These are phyloP conservation scores for Dione vanillae DNA, from an alignment of 2,888 invertebrate species.

Conservation along the genomic window DNA sequence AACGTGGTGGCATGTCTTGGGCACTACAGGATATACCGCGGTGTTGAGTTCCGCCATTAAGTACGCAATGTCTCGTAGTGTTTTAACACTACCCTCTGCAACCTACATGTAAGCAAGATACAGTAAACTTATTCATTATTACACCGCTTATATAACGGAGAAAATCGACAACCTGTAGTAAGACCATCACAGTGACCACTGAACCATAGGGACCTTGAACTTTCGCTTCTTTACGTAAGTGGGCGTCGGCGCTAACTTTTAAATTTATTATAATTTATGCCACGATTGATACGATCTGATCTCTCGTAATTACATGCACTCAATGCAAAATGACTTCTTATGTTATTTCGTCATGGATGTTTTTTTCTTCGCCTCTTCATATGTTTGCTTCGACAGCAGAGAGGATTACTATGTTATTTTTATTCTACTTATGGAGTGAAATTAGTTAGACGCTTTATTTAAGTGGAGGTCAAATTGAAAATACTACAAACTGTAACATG, in stretches of 20 bases:
- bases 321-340: constrained; percentile 8
- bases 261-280: constrained; percentile 18
- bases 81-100: too few species aligned
- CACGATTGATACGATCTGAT: constrained; percentile 15
- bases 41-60: too few species aligned
- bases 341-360: neutral
- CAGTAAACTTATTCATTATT: neutral
- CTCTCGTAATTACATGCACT: constrained; percentile 1
- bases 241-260: constrained; percentile 21
- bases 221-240: constrained; percentile 48
- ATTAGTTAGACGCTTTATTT: too few species aligned
- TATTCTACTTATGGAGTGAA: too few species aligned
- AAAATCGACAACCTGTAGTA: neutral
- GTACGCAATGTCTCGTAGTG: too few species aligned
- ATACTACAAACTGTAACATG: too few species aligned
- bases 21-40: too few species aligned
- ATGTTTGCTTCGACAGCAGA: neutral
- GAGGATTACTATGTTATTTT: too few species aligned
- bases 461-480: too few species aligned
- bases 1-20: too few species aligned
- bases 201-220: constrained; percentile 50
- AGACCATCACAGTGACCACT: constrained; percentile 14
- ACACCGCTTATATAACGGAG: neutral
- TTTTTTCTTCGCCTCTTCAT: neutral
- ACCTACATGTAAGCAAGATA: too few species aligned